Evolutionary conservation across 1,140 invertebrate species (phyloP), one percentile per base, ranked within the genome.

Genomic region (Aphelinus certus): DNA sequence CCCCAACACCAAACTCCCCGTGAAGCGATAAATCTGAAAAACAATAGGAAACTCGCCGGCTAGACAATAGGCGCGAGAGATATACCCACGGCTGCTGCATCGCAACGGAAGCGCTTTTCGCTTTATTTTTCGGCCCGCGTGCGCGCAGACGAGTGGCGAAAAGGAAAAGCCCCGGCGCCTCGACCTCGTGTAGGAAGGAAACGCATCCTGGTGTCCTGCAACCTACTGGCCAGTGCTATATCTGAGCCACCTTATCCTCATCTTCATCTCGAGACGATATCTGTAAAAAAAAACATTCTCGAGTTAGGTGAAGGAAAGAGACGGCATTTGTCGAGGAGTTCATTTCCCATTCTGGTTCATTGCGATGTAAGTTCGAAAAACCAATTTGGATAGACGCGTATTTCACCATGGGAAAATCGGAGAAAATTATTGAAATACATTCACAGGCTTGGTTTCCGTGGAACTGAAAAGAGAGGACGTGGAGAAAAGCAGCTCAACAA

Each of bases 1-100:
- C 76, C 78, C 79, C 78, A 76, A 81, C 76, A 77, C 81, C 82
- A 85, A 86, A 86, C 82, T 86, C 84, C 77, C 84, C 85, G 81
- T 86, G 83, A 84, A 85, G 80, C 83, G 83, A 86, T 86, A 86
- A 86, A 86, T 86, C 85, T 79, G 77, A 82, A 83, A 86, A 86
- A 86, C 84, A 86, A 86, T 86, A 85, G 84, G 81, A 86, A 86
- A 86, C 84, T 85, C 83, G 73, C 69, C 61, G 51, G 78, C 81
- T 85, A 85, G 83, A 86, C 83, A 86, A 86, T 86, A 85, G 84
- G 85, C 26, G 26, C 26, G 26, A 86, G 83, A 86, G 85, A 86
- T 86, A 82, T 85, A 84, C 66, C 43, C 45, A 74, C 60, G 49
- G 43, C 53, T n/a, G 49, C 2, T 55, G 72, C 73, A 75, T 65